phyloP scores from a whole-genome alignment of 2,888 invertebrate genomes.

The Cheilosia urbana region DNA sequence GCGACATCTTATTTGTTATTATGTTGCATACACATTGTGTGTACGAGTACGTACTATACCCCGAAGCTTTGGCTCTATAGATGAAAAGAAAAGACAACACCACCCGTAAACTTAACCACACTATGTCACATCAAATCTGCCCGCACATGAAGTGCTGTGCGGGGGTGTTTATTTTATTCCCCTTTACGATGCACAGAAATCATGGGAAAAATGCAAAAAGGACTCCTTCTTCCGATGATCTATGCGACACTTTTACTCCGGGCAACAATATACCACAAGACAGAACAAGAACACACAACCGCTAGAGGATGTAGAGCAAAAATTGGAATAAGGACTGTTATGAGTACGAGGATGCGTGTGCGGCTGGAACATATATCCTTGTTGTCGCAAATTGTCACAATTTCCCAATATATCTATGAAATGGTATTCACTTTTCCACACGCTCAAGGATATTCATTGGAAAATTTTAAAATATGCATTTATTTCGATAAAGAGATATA shows the following conservation, averaged over 20 bases:
- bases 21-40: slow-evolving; percentile 39
- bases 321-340: slow-evolving; percentile 40
- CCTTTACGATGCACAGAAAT: slow-evolving; percentile 36
- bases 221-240: slow-evolving; percentile 45
- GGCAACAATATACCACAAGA: slow-evolving; percentile 37
- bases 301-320: slow-evolving; percentile 21
- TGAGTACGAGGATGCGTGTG: not conserved
- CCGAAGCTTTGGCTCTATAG: not conserved
- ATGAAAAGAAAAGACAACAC: slow-evolving; percentile 24
- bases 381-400: slow-evolving; percentile 45
- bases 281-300: slow-evolving; percentile 15
- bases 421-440: slow-evolving; percentile 37
- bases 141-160: slow-evolving; percentile 9
- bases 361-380: slow-evolving; percentile 23
- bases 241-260: slow-evolving; percentile 54
- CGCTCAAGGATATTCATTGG: slow-evolving; percentile 35
- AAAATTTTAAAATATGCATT: slow-evolving; percentile 10
- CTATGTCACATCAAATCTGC: slow-evolving; percentile 55
- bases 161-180: slow-evolving; percentile 13
- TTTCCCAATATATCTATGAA: slow-evolving; percentile 34
- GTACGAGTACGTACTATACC: not conserved
- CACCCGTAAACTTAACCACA: slow-evolving; percentile 59
- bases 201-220: slow-evolving; percentile 10
- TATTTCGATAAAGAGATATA: not conserved
- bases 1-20: slow-evolving; percentile 70